These are phyloP conservation scores for Ceratina calcarata DNA, from an alignment of 1,140 invertebrate genomes.

Conservation along the genomic window DNA sequence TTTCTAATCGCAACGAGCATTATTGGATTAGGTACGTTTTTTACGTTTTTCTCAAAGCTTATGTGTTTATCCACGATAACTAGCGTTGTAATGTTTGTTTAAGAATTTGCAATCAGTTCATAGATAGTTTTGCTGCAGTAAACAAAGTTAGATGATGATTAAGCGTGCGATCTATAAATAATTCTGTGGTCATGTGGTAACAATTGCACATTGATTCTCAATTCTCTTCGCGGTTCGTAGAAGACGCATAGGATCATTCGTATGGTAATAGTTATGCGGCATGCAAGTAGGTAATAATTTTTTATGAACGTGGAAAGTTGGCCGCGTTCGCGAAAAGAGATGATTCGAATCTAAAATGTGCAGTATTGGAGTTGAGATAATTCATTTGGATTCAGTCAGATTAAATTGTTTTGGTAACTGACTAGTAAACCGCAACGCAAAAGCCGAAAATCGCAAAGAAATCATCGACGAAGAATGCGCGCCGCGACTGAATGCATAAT, in stretches of 20 bases:
- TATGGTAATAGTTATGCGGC: background rate
- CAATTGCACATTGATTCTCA: conserved; percentile 35
- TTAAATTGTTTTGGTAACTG: too few relatives aligned
- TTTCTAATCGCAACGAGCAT: conserved; percentile 11
- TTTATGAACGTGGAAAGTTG: background rate
- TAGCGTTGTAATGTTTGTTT: background rate
- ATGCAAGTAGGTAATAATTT: background rate
- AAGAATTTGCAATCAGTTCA: background rate
- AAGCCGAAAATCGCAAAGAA: background rate
- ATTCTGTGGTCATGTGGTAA: conserved; percentile 10
- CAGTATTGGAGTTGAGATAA: background rate
- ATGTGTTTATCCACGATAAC: too few relatives aligned
- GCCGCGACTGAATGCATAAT: too few relatives aligned
- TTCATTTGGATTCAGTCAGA: too few relatives aligned
- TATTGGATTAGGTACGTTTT: conserved; percentile 33
- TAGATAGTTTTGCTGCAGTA: background rate
- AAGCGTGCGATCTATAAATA: conserved; percentile 45
- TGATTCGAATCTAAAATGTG: background rate
- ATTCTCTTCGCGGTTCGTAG: conserved; percentile 7
- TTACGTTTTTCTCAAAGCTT: too few relatives aligned
- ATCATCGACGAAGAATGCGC: background rate
- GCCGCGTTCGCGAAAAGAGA: background rate
- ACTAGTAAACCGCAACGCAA: background rate
- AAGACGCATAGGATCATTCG: background rate
- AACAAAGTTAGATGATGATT: background rate